Percentiles rank a stretch among this genome's conserved stretches.
phyloP scores from a whole-genome alignment of 2,113 vertebrate genomes.

The Psilopsiagon aymara region DNA sequence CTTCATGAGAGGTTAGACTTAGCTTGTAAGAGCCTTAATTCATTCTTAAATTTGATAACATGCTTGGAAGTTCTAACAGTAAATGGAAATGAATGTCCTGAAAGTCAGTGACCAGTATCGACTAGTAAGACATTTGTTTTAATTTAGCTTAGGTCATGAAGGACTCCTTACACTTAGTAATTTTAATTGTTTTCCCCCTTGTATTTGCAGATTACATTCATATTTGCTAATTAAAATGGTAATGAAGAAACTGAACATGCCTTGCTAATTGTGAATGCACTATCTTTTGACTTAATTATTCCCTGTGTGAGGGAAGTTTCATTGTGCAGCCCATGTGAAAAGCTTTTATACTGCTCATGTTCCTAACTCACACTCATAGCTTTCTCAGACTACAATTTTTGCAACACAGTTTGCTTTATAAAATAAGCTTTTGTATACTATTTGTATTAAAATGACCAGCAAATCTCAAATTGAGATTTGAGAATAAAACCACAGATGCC shows the following conservation, averaged over 20 bases:
- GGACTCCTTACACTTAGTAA: neutral
- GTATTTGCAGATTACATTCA: constrained; percentile 39
- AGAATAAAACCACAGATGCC: neutral
- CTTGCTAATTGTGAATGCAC: neutral
- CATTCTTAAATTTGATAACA: constrained; percentile 39
- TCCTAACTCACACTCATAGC: neutral
- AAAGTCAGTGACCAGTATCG: neutral
- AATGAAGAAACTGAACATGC: constrained; percentile 21
- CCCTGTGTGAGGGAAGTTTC: neutral
- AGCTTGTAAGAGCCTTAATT: constrained; percentile 23
- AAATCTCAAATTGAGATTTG: neutral
- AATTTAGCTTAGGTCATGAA: constrained; percentile 32
- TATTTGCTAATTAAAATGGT: constrained; percentile 55
- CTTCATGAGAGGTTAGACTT: constrained; percentile 5
- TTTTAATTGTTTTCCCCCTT: constrained; percentile 31
- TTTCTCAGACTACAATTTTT: neutral
- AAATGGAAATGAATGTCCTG: constrained; percentile 32
- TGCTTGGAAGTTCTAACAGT: constrained; percentile 1
- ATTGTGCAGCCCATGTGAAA: neutral
- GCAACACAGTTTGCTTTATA: neutral
- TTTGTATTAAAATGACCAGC: neutral
- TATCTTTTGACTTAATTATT: constrained; percentile 27
- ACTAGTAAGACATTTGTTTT: constrained; percentile 14
- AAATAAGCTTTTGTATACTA: neutral
- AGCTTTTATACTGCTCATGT: neutral